These are phyloP conservation scores for Nyctibius grandis DNA, from an alignment of 2,797 vertebrate genomes.

Conservation along the genomic window DNA sequence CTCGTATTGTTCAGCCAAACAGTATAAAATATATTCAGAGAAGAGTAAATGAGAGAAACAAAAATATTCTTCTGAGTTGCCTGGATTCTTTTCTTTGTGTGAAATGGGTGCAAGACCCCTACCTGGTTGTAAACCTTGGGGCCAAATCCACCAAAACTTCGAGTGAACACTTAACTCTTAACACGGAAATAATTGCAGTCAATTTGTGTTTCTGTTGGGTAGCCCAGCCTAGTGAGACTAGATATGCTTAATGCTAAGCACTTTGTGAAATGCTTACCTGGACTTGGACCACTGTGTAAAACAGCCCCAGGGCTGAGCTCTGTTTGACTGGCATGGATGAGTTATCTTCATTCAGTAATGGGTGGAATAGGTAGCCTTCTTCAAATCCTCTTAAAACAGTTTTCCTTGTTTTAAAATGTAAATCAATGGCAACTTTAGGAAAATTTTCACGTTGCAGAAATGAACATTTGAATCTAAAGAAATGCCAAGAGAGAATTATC, in stretches of 20 bases:
- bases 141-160: not conserved
- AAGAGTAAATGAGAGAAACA: not conserved
- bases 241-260: too few relatives aligned
- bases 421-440: not conserved
- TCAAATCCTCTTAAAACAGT: not conserved
- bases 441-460: not conserved
- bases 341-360: rapidly evolving
- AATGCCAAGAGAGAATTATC: not conserved
- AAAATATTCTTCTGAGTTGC: not conserved
- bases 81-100: not conserved
- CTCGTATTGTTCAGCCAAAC: not conserved
- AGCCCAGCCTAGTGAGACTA: not conserved
- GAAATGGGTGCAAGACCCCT: not conserved
- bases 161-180: not conserved
- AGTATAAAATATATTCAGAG: not conserved
- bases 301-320: not conserved
- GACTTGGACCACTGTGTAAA: rapidly evolving
- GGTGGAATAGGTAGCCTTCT: not conserved
- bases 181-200: not conserved
- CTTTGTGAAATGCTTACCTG: not conserved
- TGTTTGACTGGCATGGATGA: not conserved
- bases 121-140: not conserved
- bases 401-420: not conserved
- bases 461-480: not conserved
- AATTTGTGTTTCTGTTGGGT: not conserved